Conservation (phyloP, 2,797 vertebrate genomes). For the Luscinia megarhynchos region DNA sequence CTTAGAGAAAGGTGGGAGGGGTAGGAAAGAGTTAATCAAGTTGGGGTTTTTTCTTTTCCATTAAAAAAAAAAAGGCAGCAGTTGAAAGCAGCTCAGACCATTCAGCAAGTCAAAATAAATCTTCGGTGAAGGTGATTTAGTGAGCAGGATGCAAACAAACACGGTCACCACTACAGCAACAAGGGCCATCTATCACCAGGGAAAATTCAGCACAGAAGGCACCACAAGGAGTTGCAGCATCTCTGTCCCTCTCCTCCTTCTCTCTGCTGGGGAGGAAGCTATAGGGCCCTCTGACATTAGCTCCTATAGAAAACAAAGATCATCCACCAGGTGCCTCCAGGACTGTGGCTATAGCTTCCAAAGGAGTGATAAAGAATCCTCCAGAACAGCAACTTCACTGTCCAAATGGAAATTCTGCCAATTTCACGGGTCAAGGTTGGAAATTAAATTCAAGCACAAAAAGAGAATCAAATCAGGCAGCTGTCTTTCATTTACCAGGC, state of each 20-base stretch:
- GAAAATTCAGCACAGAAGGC: background rate
- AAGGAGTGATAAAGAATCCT: background rate
- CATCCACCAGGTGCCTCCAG: background rate
- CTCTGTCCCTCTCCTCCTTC: background rate
- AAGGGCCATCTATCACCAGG: background rate
- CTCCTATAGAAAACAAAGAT: background rate
- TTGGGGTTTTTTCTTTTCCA: background rate
- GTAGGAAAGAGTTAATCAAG: conserved; percentile 39
- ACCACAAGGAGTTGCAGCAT: background rate
- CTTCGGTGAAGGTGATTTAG: background rate
- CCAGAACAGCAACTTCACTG: background rate
- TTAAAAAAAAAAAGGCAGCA: background rate
- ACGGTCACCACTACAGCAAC: background rate
- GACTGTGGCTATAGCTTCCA: background rate
- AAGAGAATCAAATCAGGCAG: conserved; percentile 27
- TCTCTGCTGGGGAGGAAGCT: background rate
- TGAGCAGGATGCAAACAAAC: conserved; percentile 5
- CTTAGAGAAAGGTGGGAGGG: background rate
- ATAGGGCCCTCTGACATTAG: background rate
- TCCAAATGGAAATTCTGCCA: background rate
- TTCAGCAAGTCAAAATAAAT: conserved; percentile 41
- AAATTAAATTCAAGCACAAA: background rate
- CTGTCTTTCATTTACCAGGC: conserved; percentile 26
- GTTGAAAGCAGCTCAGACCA: background rate
- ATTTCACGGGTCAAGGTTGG: background rate